Evolutionary conservation across 2,113 vertebrate species (phyloP).

Genomic region (Serilophus lunatus): DNA sequence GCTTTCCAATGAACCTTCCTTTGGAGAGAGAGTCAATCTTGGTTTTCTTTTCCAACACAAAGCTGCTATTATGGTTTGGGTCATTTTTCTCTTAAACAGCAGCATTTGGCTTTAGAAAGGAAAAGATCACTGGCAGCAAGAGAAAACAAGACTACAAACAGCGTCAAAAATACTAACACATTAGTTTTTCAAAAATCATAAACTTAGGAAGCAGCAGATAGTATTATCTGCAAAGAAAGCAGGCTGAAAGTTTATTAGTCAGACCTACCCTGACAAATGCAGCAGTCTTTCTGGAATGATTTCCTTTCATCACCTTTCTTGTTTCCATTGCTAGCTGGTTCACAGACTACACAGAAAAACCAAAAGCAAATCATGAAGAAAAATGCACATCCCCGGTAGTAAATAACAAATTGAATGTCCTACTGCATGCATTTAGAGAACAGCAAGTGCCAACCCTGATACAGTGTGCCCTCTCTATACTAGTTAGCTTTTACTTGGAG

Average conservation of each 20-base stretch:
- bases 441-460: neutral
- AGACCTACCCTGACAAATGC: constrained; percentile 91
- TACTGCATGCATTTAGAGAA: neutral
- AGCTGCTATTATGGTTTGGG: neutral
- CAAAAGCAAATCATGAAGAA: neutral
- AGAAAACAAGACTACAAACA: neutral
- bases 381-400: neutral
- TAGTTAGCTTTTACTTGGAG: neutral
- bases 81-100: neutral
- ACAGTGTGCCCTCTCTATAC: neutral
- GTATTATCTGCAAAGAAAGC: neutral
- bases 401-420: neutral
- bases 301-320: constrained; percentile 90
- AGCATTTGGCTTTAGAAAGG: neutral
- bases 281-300: constrained; percentile 93
- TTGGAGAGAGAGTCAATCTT: neutral
- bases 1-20: neutral
- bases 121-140: neutral
- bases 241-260: neutral
- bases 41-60: neutral
- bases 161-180: neutral
- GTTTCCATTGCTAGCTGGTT: constrained; percentile 97
- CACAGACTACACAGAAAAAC: constrained; percentile 79
- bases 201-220: neutral
- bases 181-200: neutral